Evolutionary conservation across 2,113 vertebrate species (phyloP).

Genomic region (Cottus gobio): DNA sequence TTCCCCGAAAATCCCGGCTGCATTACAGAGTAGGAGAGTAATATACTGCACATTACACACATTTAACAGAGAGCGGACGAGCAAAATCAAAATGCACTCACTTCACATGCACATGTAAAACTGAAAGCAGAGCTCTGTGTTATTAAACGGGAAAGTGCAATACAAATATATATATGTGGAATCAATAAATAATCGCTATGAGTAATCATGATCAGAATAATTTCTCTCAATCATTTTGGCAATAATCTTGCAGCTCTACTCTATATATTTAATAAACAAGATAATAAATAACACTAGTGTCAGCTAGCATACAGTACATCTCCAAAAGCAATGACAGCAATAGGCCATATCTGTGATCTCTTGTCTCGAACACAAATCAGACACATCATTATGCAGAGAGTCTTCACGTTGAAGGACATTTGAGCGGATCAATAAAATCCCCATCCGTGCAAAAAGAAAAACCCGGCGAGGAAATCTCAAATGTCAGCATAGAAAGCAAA

Average conservation of each 20-base stretch:
- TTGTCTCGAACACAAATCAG: not conserved
- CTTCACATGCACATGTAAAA: not conserved
- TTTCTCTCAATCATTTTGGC: not conserved
- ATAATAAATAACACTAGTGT: not conserved
- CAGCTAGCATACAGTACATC: too few relatives aligned
- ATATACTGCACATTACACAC: not conserved
- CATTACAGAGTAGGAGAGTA: not conserved
- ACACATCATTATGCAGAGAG: not conserved
- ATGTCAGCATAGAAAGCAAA: not conserved
- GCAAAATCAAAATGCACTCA: too few relatives aligned
- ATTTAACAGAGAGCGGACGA: not conserved
- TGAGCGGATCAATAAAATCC: not conserved
- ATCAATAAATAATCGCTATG: not conserved
- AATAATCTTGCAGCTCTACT: not conserved
- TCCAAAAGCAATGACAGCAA: not conserved
- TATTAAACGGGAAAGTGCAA: not conserved
- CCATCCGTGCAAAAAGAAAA: not conserved
- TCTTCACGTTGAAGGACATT: not conserved
- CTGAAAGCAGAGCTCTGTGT: not conserved
- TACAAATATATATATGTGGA: not conserved
- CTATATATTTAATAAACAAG: not conserved
- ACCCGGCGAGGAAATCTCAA: not conserved
- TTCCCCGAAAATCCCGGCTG: too few relatives aligned
- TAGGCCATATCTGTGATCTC: not conserved
- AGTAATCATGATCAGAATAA: not conserved